Base-by-base conservation (phyloP, 2,797 vertebrate genomes). In the Bothrops alternatus region DNA sequence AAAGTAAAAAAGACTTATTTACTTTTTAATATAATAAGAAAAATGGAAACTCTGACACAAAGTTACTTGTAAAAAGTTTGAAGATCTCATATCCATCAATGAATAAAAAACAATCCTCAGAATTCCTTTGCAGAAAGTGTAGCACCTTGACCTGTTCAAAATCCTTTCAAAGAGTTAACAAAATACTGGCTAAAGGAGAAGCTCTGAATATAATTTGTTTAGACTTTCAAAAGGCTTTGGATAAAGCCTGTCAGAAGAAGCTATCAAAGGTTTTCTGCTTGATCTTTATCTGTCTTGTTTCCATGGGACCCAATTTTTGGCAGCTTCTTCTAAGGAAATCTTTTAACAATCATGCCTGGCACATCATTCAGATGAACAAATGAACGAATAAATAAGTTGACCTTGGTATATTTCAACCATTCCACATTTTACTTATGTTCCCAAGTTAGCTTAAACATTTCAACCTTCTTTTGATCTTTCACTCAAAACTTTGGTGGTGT, bases 91-190 rank as follows among this genome's bases (percentile, higher is more conserved):
- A 73, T 88, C 13, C 28, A 88, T 89, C 85, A 50, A 2, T 65
- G 50, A 56, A 7, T 55, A 37, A 88, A 89, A 55, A 25, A 37
- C 5, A 65, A 13, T 12, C 25, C 16, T 63, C 18, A 12, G 18
- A 42, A 73, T 87, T 56, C 28, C 8, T 90, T 90, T 58, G 11
- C 14, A 56, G 53, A 86, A n/a, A 86, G 53, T 56, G 8, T 47
- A 90, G 32, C 85, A 61, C 37, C 69, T 20, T 90, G 91, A 94
- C 86, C 93, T 89, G 69, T 86, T 63, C 69, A 86, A 86, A 61
- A 92, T 92, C 86, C 89, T 90, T 93, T 93, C 86, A 92, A 89
- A 90, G 86, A 92, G 86, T 89, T 94, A 86, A 92, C 91, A 91
- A 94, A 93, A 85, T 85, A 90, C 65, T 47, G 50, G 37, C 58